Evolutionary conservation across 2,113 vertebrate species (phyloP).

Genomic region (Psilopsiagon aymara): DNA sequence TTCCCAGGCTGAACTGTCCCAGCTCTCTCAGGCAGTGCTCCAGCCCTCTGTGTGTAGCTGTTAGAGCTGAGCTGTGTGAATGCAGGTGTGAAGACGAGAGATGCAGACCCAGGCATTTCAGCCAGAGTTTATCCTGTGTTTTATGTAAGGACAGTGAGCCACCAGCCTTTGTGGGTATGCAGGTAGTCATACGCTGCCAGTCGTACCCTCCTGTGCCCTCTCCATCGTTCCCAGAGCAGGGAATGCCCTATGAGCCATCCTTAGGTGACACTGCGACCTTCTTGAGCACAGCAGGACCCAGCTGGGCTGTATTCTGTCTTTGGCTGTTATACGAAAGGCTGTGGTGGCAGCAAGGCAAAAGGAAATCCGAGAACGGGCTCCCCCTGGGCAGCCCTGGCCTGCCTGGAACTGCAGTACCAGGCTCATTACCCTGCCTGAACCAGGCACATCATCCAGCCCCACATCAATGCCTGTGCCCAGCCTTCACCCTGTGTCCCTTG

Average conservation of each 20-base stretch:
- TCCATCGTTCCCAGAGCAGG: rapidly evolving
- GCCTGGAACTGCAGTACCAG: not conserved
- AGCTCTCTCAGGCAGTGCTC: not conserved
- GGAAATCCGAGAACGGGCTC: not conserved
- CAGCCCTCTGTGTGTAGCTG: not conserved
- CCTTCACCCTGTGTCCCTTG: not conserved
- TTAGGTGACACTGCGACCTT: not conserved
- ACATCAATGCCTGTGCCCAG: not conserved
- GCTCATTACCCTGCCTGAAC: not conserved
- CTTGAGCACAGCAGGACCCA: not conserved
- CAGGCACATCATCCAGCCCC: not conserved
- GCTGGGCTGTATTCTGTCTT: not conserved
- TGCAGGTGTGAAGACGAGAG: not conserved
- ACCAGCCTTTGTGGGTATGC: rapidly evolving
- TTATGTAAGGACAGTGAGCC: not conserved
- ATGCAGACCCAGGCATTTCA: not conserved
- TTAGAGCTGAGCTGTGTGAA: rapidly evolving
- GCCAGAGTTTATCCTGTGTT: not conserved
- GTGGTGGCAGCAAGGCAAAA: not conserved
- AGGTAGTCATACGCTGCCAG: rapidly evolving
- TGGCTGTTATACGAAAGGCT: not conserved
- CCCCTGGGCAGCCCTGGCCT: not conserved
- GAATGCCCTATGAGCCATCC: not conserved
- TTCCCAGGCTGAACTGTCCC: not conserved
- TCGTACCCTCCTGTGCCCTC: not conserved